Evolutionary conservation across 2,113 vertebrate genomes (phyloP), one percentile per base, ranked within the genome.

Genomic region (Oreochromis niloticus): DNA sequence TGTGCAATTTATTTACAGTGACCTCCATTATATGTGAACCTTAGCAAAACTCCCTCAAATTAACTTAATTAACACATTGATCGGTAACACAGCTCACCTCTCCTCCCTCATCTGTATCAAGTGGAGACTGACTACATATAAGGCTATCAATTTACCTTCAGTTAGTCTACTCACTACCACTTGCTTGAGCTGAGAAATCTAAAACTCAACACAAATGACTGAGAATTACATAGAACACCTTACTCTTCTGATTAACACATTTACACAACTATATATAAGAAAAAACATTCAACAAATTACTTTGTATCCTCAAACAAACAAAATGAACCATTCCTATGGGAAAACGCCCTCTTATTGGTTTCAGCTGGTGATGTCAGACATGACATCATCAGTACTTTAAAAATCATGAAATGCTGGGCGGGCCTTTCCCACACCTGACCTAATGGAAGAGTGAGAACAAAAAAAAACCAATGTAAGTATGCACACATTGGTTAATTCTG

Each of bases 381-480:
- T 63, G 17, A 63, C 59, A n/a, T 63, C 59, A 63, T 1, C 17
- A 63, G 32, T 66, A 1, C n/a, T 63, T 63, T 36, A 36, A 63
- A 63, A 63, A 36, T 36, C 0, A 19, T 34, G 4, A 36, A 63
- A 63, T 63, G 32, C 59, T 63, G 17, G 17, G 59, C 1, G 1
- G 9, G 32, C 9, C 32, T 36, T 63, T 36, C 59, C 59, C 59
- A 36, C 59, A 63, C 3, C 32, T 63, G 59, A 36, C 59, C 59
- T 36, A 36, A 30, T 63, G 34, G 59, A 63, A 3, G 0, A 63
- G 5, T 63, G 30, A 63, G 16, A 63, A 63, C 59, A 63, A 36
- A 63, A 59, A 55, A 36, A 36, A 17, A 1, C 3, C 0, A 63
- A 36, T 0, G 6, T 36, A 63, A n/a, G 59, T 63, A 63, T n/a